A percentile compares a stretch with the other conserved stretches of the same genome.
These are phyloP conservation scores for Conus betulinus DNA, from an alignment of 1,140 invertebrate species.

Conservation along the genomic window DNA sequence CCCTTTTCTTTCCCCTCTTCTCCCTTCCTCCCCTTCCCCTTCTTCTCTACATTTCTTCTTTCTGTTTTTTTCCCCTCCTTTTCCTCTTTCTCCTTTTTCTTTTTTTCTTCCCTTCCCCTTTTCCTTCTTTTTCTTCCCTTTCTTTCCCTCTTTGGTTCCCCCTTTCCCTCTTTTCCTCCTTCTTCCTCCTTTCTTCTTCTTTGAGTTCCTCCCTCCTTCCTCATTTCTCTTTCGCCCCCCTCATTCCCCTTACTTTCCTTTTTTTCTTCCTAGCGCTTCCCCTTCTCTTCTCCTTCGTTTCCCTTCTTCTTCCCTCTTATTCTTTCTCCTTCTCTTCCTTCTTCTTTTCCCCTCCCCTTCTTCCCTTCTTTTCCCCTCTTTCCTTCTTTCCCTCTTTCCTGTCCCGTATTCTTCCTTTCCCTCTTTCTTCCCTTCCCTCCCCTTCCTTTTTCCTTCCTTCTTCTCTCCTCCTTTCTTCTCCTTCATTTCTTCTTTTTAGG, in stretches of 20 bases:
- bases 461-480: background rate
- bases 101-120: background rate
- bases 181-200: background rate
- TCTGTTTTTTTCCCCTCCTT: background rate
- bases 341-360: background rate
- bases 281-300: background rate
- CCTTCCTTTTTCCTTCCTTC: background rate
- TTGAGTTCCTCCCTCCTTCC: background rate
- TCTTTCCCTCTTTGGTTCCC: background rate
- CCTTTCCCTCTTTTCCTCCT: constrained; percentile 14
- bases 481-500: too few species aligned
- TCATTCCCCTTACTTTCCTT: background rate
- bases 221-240: background rate
- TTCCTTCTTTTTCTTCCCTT: background rate
- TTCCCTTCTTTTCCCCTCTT: background rate
- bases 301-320: background rate
- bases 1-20: background rate
- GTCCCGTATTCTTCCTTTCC: background rate
- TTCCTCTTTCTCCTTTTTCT: background rate
- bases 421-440: background rate
- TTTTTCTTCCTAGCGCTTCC: background rate
- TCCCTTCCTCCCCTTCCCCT: background rate
- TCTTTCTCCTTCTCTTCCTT: background rate
- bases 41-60: background rate
- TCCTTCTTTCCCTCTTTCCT: background rate